These are phyloP conservation scores for Dicycla oo DNA, from an alignment of 2,888 invertebrate species.

Conservation along the genomic window DNA sequence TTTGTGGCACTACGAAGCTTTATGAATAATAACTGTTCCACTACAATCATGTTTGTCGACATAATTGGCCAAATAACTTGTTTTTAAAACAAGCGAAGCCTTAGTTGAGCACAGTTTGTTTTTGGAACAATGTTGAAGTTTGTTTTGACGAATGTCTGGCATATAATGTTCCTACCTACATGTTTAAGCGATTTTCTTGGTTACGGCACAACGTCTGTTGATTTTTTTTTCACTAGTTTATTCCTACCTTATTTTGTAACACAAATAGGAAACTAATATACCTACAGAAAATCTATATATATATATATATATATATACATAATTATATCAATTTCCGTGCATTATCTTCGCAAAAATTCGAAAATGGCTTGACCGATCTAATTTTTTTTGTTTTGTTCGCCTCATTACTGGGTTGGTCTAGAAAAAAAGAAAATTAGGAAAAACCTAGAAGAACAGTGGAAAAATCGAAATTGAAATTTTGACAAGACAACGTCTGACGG, in stretches of 20 bases:
- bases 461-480: too few species aligned
- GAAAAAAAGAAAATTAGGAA: too few species aligned
- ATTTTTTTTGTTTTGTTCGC: too few species aligned
- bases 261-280: background rate
- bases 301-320: too few species aligned
- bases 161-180: background rate
- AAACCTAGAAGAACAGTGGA: too few species aligned
- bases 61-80: constrained; percentile 55
- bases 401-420: too few species aligned
- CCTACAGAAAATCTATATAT: too few species aligned
- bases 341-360: too few species aligned
- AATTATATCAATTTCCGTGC: too few species aligned
- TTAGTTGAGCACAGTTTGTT: constrained; percentile 40
- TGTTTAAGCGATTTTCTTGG: background rate
- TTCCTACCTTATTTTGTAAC: background rate
- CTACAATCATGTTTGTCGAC: constrained; percentile 58
- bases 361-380: too few species aligned
- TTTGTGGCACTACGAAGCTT: constrained; percentile 64
- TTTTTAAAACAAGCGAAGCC: constrained; percentile 46
- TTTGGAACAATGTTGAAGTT: constrained; percentile 13
- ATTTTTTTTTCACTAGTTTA: background rate
- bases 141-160: constrained; percentile 15
- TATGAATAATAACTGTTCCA: constrained; percentile 66
- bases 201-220: background rate
- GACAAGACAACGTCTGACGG: too few species aligned